phyloP scores from a whole-genome alignment of 2,888 invertebrate species.

The Ethmia dodecea region DNA sequence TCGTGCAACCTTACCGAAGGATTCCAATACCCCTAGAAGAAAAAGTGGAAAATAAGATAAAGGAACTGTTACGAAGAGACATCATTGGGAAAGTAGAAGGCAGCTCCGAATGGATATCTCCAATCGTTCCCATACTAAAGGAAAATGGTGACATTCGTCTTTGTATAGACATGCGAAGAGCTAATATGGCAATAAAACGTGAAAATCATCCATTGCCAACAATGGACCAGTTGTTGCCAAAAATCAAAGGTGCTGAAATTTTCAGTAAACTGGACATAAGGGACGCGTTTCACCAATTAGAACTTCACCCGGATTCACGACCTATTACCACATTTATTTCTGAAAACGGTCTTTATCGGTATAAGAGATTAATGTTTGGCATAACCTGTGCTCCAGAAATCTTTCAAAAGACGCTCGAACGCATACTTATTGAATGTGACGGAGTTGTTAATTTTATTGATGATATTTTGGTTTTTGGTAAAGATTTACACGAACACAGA shows the following conservation, averaged over 20 bases:
- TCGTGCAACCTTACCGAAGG: slow-evolving; percentile 17
- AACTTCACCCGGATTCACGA: not conserved
- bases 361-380: slow-evolving; percentile 22
- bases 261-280: not conserved
- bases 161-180: slow-evolving; percentile 11
- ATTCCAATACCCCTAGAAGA: slow-evolving; percentile 18
- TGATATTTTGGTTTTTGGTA: slow-evolving; percentile 9
- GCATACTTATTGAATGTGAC: slow-evolving; percentile 9
- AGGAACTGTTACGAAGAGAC: slow-evolving; percentile 13
- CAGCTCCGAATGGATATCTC: slow-evolving; percentile 17
- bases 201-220: slow-evolving; percentile 23
- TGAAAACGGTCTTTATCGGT: slow-evolving; percentile 32
- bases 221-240: slow-evolving; percentile 22
- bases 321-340: slow-evolving; percentile 2
- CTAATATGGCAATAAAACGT: slow-evolving; percentile 17
- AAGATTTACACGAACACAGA: slow-evolving; percentile 6
- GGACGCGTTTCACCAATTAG: not conserved
- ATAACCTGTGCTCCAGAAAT: slow-evolving; percentile 23
- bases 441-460: slow-evolving; percentile 15
- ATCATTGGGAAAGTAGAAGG: slow-evolving; percentile 18
- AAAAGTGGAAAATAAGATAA: slow-evolving; percentile 16
- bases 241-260: slow-evolving; percentile 1
- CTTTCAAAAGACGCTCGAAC: slow-evolving; percentile 22
- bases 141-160: slow-evolving; percentile 12
- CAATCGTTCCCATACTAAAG: slow-evolving; percentile 3